phyloP scores from a whole-genome alignment of 2,113 vertebrate species.

The Oreochromis niloticus region DNA sequence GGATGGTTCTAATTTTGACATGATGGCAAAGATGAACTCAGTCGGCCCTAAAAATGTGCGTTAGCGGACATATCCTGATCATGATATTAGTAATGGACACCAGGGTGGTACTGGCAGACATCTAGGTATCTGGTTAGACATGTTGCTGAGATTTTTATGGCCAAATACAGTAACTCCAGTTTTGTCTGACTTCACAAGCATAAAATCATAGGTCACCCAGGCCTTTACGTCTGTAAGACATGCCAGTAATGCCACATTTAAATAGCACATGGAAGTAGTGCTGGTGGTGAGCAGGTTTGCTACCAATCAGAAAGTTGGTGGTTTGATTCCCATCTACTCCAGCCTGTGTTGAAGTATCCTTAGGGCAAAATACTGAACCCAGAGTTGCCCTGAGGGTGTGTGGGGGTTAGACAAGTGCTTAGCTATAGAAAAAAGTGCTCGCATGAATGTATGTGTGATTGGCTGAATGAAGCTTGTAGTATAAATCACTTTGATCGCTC shows the following conservation, averaged over 20 bases:
- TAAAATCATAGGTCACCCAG: background rate
- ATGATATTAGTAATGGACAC: background rate
- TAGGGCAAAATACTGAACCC: background rate
- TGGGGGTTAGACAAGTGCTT: background rate
- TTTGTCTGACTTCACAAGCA: background rate
- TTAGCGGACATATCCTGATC: accelerated
- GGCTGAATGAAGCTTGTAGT: background rate
- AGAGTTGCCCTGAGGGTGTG: background rate
- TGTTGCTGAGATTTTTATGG: background rate
- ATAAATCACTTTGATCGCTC: background rate
- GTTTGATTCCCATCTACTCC: background rate
- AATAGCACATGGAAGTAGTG: background rate
- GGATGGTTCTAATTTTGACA: background rate
- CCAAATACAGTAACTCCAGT: background rate
- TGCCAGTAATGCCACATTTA: background rate
- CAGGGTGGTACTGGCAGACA: background rate
- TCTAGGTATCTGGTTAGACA: background rate
- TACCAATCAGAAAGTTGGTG: background rate
- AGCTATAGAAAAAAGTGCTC: accelerated
- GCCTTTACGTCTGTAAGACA: background rate
- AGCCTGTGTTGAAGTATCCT: background rate
- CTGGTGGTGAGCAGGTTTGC: background rate
- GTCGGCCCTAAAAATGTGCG: background rate
- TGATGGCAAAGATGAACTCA: background rate
- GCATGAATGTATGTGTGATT: background rate